Evolutionary conservation across 2,888 invertebrate species (phyloP), one percentile per base, ranked within the genome.

Genomic region (Steinernema scapterisci): DNA sequence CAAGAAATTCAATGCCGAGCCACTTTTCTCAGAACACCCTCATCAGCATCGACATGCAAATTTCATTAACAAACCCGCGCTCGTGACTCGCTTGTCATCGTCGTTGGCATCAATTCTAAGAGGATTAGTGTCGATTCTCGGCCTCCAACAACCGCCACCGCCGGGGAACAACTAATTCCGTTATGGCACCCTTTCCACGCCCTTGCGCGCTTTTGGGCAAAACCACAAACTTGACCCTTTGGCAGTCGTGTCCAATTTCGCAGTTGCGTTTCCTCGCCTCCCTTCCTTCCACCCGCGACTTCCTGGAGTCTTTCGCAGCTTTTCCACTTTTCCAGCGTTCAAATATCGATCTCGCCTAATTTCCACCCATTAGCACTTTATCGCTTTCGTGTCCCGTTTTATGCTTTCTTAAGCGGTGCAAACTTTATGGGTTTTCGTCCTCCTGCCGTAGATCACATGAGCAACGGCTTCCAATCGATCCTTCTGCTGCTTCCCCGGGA

Each of bases 311-410:
- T 11, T 23, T 21, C 23, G 52, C 52, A 23, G 52, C 52, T 52
- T 52, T 52, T 52, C 52, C 38, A 52, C 52, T 52, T 38, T 52
- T 52, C 52, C 23, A 19, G 21, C 52, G 19, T 52, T 52, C 52
- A 52, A 52, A 52, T 52, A 52, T 52, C 52, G 52, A 52, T 52
- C 52, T 52, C 52, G 11, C 52, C 52, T 52, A 52, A 52, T 52
- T 52, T 52, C 52, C 11, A 21, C 3, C 52, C 52, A 52, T 52
- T 52, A 52, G 52, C 52, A 52, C 52, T 52, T 52, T 52, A 52
- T 52, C 21, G 52, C 52, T 23, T 52, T 52, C 52, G 52, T n/a
- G 52, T 9, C 5, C 52, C 52, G 52, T 52, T 52, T 52, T 23
- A 52, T 23, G 52, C 23, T 52, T 23, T 19, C 52, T 21, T 11